These are phyloP conservation scores for Subacronicta megacephala DNA, from an alignment of 2,888 invertebrate species.

Conservation along the genomic window DNA sequence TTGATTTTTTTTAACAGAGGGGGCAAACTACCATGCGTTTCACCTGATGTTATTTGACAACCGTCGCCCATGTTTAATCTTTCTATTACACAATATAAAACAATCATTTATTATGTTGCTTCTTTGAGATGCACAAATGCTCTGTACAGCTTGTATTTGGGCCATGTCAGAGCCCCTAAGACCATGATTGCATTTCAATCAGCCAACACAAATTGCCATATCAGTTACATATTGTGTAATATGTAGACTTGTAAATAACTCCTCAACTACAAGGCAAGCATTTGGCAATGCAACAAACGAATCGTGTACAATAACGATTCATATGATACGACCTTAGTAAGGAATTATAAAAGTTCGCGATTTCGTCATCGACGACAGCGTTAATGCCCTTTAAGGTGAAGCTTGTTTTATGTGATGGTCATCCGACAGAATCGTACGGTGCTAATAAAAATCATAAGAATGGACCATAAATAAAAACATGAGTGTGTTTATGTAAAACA, in stretches of 20 bases:
- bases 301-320: conserved; percentile 38
- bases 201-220: conserved; percentile 18
- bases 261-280: conserved; percentile 47
- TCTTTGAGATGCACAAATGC: too few species aligned
- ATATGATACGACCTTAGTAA: conserved; percentile 43
- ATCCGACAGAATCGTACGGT: not conserved
- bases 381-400: conserved; percentile 21
- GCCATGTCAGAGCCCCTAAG: not conserved
- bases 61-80: too few species aligned
- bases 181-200: conserved; percentile 26
- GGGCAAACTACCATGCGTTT: too few species aligned
- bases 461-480: too few species aligned
- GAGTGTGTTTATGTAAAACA: too few species aligned
- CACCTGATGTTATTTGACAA: too few species aligned
- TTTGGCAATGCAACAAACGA: conserved; percentile 43
- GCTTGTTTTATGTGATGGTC: conserved; percentile 4
- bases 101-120: too few species aligned
- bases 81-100: too few species aligned
- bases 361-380: conserved; percentile 28
- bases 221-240: conserved; percentile 29
- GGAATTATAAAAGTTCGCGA: conserved; percentile 27
- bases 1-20: too few species aligned
- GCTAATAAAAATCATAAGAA: too few species aligned
- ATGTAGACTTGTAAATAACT: conserved; percentile 35
- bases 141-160: not conserved